phyloP scores from a whole-genome alignment of 2,113 vertebrate genomes.

The Leptocoma aspasia region DNA sequence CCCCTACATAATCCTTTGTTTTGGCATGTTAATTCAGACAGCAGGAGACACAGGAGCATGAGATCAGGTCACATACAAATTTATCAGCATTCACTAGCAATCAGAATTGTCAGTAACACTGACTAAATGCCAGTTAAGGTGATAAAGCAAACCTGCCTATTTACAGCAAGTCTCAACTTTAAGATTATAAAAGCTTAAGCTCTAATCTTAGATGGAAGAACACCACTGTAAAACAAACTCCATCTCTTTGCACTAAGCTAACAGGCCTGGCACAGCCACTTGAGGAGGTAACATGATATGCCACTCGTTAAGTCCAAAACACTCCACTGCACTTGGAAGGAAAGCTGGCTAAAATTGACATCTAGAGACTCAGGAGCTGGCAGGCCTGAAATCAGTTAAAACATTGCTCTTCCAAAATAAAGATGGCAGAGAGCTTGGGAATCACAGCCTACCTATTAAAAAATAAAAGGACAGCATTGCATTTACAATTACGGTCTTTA shows the following conservation, averaged over 20 bases:
- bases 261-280: background rate
- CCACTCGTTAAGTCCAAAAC: background rate
- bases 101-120: background rate
- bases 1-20: background rate
- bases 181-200: background rate
- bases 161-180: background rate
- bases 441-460: background rate
- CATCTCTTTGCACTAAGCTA: background rate
- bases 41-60: background rate
- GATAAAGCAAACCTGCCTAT: background rate
- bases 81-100: background rate
- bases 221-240: background rate
- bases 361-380: background rate
- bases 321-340: background rate
- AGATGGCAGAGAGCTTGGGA: background rate
- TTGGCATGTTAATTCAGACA: background rate
- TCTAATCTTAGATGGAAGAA: background rate
- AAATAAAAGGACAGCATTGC: background rate
- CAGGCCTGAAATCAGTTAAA: background rate
- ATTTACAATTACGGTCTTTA: background rate
- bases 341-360: background rate
- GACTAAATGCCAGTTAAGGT: background rate
- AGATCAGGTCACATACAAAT: no score
- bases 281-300: accelerated
- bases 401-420: background rate